These are phyloP conservation scores for Thymelicus acteon DNA, from an alignment of 2,888 invertebrate species.

Conservation along the genomic window DNA sequence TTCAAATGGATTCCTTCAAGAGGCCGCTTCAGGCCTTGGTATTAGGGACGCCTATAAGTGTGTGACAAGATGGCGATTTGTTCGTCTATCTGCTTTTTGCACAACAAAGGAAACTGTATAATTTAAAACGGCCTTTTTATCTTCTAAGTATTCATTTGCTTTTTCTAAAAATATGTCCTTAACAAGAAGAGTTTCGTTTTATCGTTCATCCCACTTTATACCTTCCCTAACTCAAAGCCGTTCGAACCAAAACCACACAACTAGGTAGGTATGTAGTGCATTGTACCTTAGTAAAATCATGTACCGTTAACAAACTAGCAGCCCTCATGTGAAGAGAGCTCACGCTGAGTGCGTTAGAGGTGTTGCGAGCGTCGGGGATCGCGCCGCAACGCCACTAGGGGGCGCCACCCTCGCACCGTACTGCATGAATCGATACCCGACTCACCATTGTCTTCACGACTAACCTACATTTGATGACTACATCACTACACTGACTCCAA, in stretches of 20 bases:
- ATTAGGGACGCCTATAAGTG: too few relatives aligned
- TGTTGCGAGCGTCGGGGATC: slow-evolving; percentile 81
- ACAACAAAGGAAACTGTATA: too few relatives aligned
- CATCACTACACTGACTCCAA: slow-evolving; percentile 30
- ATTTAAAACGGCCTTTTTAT: too few relatives aligned
- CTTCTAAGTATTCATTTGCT: neutral
- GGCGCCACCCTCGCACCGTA: slow-evolving; percentile 49
- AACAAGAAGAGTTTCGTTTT: too few relatives aligned
- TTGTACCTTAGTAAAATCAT: neutral
- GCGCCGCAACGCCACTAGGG: slow-evolving; percentile 52
- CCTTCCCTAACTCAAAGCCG: too few relatives aligned
- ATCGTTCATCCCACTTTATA: too few relatives aligned
- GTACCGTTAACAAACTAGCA: slow-evolving; percentile 43
- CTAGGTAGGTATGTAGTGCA: neutral
- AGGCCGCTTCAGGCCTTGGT: too few relatives aligned
- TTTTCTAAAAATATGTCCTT: slow-evolving; percentile 8
- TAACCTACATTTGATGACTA: slow-evolving; percentile 72
- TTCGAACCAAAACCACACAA: too few relatives aligned
- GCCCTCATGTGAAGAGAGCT: slow-evolving; percentile 72
- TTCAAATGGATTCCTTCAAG: too few relatives aligned
- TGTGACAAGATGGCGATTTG: too few relatives aligned
- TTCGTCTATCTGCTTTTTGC: too few relatives aligned
- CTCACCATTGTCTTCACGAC: slow-evolving; percentile 77
- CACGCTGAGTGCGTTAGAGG: slow-evolving; percentile 75
- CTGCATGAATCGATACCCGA: slow-evolving; percentile 80